Evolutionary conservation across 2,888 invertebrate species (phyloP).

Genomic region (Dolomedes plantarius): DNA sequence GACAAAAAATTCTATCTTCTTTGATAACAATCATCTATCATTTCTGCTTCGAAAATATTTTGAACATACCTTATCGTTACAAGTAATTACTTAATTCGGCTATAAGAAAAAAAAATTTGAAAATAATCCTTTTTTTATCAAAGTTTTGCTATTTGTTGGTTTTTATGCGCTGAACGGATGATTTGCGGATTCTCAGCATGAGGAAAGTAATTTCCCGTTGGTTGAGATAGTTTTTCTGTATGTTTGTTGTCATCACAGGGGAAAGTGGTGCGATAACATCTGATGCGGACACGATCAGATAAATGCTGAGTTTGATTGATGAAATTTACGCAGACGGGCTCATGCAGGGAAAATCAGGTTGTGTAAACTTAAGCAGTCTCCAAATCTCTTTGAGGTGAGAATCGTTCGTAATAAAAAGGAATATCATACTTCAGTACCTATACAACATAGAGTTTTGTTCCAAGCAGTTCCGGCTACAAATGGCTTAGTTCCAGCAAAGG

Average conservation of each 20-base stretch:
- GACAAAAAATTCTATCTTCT: neutral
- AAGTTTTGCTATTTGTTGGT: too few relatives aligned
- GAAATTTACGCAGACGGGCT: constrained; percentile 22
- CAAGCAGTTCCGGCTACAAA: too few relatives aligned
- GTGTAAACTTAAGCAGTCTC: constrained; percentile 18
- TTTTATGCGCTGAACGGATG: neutral
- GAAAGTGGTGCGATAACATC: constrained; percentile 35
- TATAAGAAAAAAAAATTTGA: too few relatives aligned
- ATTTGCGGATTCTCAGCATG: neutral
- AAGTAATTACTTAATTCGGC: neutral
- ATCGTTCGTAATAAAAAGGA: too few relatives aligned
- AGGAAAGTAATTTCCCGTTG: constrained; percentile 20
- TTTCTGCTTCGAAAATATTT: neutral
- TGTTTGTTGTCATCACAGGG: constrained; percentile 38
- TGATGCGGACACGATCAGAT: constrained; percentile 47
- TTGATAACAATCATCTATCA: neutral
- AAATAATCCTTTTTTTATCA: too few relatives aligned
- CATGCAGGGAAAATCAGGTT: neutral
- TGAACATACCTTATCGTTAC: neutral
- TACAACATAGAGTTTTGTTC: too few relatives aligned
- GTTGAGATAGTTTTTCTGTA: constrained; percentile 15
- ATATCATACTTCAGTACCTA: too few relatives aligned
- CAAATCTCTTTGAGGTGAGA: neutral
- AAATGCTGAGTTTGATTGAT: constrained; percentile 36
- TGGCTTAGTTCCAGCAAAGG: too few relatives aligned